These are phyloP conservation scores for Agapornis canus DNA, from an alignment of 2,797 vertebrate genomes.

Conservation along the genomic window DNA sequence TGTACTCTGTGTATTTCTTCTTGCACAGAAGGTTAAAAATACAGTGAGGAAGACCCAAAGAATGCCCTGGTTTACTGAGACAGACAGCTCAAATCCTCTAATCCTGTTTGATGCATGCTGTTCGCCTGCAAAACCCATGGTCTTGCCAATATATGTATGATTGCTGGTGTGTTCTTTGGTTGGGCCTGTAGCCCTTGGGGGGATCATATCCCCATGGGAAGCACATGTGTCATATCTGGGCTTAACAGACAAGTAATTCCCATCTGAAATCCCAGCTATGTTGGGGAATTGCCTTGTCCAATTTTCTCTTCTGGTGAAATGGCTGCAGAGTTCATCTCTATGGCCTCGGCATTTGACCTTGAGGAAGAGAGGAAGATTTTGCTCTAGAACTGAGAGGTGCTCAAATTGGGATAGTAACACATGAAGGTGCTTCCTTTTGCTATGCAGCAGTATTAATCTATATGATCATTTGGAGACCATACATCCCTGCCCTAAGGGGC, in stretches of 20 bases:
- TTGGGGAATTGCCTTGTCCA: neutral
- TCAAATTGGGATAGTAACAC: neutral
- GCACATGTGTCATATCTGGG: neutral
- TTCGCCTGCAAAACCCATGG: neutral
- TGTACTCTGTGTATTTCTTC: neutral
- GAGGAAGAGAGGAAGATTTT: neutral
- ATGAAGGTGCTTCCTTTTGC: neutral
- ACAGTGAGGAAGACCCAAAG: neutral
- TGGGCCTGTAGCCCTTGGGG: neutral
- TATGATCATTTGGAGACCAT: neutral
- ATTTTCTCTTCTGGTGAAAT: neutral
- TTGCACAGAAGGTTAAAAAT: neutral
- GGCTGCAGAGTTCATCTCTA: neutral
- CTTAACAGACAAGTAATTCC: neutral
- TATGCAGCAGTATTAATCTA: neutral
- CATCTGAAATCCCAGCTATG: neutral
- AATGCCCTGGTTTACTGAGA: neutral
- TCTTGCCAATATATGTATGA: rapidly evolving
- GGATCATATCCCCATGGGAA: neutral
- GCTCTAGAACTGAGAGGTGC: neutral
- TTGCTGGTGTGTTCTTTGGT: neutral
- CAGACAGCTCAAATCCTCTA: neutral
- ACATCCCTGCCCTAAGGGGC: neutral
- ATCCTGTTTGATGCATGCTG: neutral
- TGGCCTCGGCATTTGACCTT: neutral